Conservation (phyloP, 1,140 invertebrate species). For the Euura lappo region DNA sequence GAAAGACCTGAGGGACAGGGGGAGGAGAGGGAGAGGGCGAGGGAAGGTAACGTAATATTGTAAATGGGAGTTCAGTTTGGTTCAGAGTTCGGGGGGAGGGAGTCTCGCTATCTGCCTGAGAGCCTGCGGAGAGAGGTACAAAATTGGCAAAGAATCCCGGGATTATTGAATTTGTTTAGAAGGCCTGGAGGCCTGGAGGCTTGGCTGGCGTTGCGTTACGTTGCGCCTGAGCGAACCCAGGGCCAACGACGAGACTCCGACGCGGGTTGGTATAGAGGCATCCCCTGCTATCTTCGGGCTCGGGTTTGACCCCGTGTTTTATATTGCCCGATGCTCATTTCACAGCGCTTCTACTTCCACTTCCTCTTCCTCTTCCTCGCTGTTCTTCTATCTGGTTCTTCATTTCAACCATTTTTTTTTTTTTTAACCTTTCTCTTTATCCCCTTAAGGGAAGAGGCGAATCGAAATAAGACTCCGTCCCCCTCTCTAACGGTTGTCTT, state of each 20-base stretch:
- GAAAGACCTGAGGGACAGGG: too few relatives aligned
- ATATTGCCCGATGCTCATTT: conserved; percentile 49
- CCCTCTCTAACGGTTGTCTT: too few relatives aligned
- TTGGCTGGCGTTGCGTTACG: conserved; percentile 30
- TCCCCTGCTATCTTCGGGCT: too few relatives aligned
- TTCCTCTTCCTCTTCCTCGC: background rate
- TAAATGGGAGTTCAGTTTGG: background rate
- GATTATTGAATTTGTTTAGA: conserved; percentile 61
- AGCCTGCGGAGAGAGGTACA: conserved; percentile 25
- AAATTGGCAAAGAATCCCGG: conserved; percentile 55
- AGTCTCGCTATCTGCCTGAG: conserved; percentile 11
- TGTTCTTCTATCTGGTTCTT: background rate
- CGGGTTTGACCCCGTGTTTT: conserved; percentile 42
- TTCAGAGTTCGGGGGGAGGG: background rate
- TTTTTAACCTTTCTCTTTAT: conserved; percentile 3
- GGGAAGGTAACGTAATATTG: background rate
- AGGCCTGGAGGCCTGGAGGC: conserved; percentile 33
- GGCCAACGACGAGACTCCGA: conserved; percentile 24
- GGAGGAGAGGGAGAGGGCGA: too few relatives aligned
- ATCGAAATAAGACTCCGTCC: too few relatives aligned
- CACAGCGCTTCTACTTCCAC: background rate
- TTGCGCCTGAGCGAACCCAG: conserved; percentile 10
- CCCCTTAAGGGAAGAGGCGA: too few relatives aligned
- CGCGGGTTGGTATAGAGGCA: conserved; percentile 11
- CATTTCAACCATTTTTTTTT: conserved; percentile 3